Evolutionary conservation across 2,888 invertebrate genomes (phyloP).

Genomic region (Amiota minor): DNA sequence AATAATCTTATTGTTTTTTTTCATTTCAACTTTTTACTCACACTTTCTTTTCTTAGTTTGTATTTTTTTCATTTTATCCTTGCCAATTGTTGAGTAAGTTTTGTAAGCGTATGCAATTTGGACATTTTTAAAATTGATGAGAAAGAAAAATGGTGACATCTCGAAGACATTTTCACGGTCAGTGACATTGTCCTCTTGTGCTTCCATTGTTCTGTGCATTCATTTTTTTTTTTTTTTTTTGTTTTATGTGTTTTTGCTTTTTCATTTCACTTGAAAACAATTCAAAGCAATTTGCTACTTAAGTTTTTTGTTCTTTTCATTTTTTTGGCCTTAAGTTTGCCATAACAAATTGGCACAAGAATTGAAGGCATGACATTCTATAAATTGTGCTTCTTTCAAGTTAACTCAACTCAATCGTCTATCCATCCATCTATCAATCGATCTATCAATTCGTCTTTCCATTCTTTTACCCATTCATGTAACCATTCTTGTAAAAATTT

Average conservation of each 20-base stretch:
- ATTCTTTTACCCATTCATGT: background rate
- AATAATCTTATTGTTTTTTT: background rate
- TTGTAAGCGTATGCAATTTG: background rate
- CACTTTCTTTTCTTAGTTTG: background rate
- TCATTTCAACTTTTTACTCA: background rate
- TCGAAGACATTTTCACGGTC: conserved; percentile 12
- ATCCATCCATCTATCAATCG: too few relatives aligned
- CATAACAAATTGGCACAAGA: too few relatives aligned
- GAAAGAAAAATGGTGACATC: background rate
- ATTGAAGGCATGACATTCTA: too few relatives aligned
- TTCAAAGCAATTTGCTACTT: too few relatives aligned
- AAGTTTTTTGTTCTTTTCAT: too few relatives aligned
- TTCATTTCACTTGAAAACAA: too few relatives aligned
- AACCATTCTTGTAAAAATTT: background rate
- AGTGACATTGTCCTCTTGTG: background rate
- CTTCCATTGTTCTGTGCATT: too few relatives aligned
- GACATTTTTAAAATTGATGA: background rate
- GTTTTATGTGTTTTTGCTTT: too few relatives aligned
- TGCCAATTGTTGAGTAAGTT: too few relatives aligned
- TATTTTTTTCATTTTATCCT: background rate
- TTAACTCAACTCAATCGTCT: background rate
- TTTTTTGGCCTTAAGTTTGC: too few relatives aligned
- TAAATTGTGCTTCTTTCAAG: background rate
- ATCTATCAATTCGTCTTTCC: too few relatives aligned
- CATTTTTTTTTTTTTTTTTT: too few relatives aligned